Percentiles rank a stretch among this genome's conserved stretches.
These are phyloP conservation scores for Epistrophe grossulariae DNA, from an alignment of 2,888 invertebrate species.

Conservation along the genomic window DNA sequence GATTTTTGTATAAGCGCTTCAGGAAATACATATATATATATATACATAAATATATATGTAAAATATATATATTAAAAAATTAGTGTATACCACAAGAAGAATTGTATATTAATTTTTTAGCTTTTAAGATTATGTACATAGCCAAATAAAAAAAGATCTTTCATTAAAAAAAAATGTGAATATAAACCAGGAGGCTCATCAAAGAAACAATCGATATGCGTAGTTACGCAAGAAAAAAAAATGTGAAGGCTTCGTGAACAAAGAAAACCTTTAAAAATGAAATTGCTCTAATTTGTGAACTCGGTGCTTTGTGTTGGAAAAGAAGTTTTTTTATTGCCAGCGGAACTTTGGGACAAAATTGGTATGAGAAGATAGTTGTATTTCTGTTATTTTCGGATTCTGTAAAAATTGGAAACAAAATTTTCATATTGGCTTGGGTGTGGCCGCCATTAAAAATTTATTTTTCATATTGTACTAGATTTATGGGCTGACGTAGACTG, in stretches of 20 bases:
- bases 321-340: constrained; percentile 19
- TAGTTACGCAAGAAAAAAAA: constrained; percentile 62
- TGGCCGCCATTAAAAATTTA: constrained; percentile 42
- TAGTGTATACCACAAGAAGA: constrained; percentile 24
- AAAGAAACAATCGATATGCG: constrained; percentile 44
- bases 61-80: constrained; percentile 37
- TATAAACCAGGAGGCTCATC: constrained; percentile 27
- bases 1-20: constrained; percentile 57
- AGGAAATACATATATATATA: constrained; percentile 53
- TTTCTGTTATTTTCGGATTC: constrained; percentile 17
- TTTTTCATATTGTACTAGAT: constrained; percentile 63
- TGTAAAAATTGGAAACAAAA: constrained; percentile 11
- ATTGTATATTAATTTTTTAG: constrained; percentile 60
- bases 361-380: constrained; percentile 64
- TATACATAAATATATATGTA: constrained; percentile 27
- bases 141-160: constrained; percentile 20
- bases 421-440: constrained; percentile 49
- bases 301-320: constrained; percentile 62
- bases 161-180: constrained; percentile 62
- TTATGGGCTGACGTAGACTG: background rate
- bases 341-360: constrained; percentile 43
- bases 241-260: constrained; percentile 68
- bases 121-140: constrained; percentile 54
- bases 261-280: constrained; percentile 29
- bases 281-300: constrained; percentile 38